Evolutionary conservation across 2,797 vertebrate species (phyloP).

Genomic region (Coccyzus lansbergi): DNA sequence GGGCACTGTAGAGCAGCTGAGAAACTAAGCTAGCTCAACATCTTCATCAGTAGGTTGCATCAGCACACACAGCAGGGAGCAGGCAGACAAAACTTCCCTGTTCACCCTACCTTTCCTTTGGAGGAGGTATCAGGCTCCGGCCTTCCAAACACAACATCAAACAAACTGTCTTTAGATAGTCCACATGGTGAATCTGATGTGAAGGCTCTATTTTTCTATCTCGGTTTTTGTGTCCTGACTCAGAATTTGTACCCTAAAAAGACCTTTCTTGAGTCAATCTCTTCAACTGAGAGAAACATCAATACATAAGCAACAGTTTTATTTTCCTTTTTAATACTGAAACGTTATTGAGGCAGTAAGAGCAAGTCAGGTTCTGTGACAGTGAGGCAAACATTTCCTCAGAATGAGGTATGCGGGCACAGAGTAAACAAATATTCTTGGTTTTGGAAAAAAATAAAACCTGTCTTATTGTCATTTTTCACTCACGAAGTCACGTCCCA

Average conservation of each 20-base stretch:
- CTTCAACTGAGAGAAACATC: background rate
- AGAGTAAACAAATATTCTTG: background rate
- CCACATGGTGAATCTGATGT: background rate
- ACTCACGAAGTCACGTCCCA: background rate
- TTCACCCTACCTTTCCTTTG: background rate
- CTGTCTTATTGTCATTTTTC: background rate
- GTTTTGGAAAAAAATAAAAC: background rate
- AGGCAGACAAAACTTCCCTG: background rate
- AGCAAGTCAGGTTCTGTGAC: background rate
- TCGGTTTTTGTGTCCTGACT: background rate
- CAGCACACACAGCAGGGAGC: background rate
- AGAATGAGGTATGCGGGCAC: background rate
- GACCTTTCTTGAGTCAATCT: background rate
- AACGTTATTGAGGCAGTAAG: background rate
- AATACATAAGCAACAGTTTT: background rate
- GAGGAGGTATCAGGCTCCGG: background rate
- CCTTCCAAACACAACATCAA: background rate
- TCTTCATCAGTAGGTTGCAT: background rate
- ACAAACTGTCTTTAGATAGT: background rate
- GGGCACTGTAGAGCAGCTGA: background rate
- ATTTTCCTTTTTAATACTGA: background rate
- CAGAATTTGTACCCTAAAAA: background rate
- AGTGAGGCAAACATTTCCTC: background rate
- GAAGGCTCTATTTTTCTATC: background rate
- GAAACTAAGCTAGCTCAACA: background rate